Evolutionary conservation across 2,797 vertebrate species (phyloP).

Genomic region (Tokudaia muenninki): DNA sequence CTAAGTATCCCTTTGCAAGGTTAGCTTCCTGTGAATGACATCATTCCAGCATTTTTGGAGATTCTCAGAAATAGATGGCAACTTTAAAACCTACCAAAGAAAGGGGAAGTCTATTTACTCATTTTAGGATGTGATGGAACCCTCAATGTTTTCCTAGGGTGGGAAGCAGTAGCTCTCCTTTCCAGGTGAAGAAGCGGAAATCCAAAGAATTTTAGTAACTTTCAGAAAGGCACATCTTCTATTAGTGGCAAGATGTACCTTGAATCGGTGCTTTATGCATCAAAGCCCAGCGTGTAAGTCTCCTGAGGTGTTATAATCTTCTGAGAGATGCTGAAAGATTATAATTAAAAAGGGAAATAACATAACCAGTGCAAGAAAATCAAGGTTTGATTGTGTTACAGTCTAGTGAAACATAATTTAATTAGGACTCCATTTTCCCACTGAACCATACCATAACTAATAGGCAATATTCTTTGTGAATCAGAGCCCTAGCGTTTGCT

Average conservation of each 20-base stretch:
- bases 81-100: slow-evolving; percentile 40
- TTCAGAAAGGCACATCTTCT: slow-evolving; percentile 7
- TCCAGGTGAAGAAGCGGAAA: slow-evolving; percentile 15
- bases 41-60: not conserved
- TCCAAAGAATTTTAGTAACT: slow-evolving; percentile 39
- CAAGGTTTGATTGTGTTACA: slow-evolving; percentile 83
- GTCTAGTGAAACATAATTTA: slow-evolving; percentile 85
- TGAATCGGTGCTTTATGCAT: slow-evolving; percentile 21
- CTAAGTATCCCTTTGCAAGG: not conserved
- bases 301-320: slow-evolving; percentile 82
- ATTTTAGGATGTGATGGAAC: not conserved
- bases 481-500: slow-evolving; percentile 72
- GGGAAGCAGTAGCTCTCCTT: not conserved
- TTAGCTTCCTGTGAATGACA: not conserved
- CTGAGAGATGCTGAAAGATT: slow-evolving; percentile 76
- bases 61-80: not conserved
- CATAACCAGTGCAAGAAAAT: slow-evolving; percentile 75
- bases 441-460: slow-evolving; percentile 84
- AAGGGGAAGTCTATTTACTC: not conserved
- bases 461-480: slow-evolving; percentile 82
- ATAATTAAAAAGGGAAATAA: slow-evolving; percentile 78
- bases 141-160: not conserved
- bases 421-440: slow-evolving; percentile 83
- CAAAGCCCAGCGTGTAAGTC: slow-evolving; percentile 53
- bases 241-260: slow-evolving; percentile 26